phyloP scores from a whole-genome alignment of 1,140 invertebrate species.

The Drosophila teissieri region DNA sequence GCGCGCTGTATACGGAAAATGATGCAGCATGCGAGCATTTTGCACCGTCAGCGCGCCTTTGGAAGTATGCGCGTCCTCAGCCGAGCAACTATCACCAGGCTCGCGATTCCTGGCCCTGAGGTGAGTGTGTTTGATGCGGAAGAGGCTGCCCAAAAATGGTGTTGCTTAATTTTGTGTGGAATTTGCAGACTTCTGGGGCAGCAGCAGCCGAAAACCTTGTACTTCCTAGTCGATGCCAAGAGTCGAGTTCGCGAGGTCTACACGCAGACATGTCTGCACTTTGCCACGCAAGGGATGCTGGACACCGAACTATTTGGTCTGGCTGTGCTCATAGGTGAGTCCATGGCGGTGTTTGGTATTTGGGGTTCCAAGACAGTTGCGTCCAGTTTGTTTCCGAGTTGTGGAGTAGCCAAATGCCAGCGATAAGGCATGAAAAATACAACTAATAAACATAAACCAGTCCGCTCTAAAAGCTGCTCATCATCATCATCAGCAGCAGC shows the following conservation, averaged over 20 bases:
- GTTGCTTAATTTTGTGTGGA: not conserved
- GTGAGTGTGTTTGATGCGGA: constrained; percentile 40
- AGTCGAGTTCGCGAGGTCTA: constrained; percentile 93
- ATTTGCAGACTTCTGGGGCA: constrained; percentile 80
- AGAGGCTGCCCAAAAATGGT: not conserved
- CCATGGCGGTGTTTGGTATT: not conserved
- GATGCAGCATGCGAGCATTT: constrained; percentile 85
- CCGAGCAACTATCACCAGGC: constrained; percentile 84
- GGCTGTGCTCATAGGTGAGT: constrained; percentile 91
- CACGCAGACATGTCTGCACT: constrained; percentile 91
- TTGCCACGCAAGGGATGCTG: constrained; percentile 91
- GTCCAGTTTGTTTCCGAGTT: constrained; percentile 25
- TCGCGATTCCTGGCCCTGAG: constrained; percentile 84
- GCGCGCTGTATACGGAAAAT: constrained; percentile 84
- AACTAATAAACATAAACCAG: constrained; percentile 83
- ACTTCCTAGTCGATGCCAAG: constrained; percentile 89
- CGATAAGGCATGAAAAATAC: constrained; percentile 78
- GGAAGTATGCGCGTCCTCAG: constrained; percentile 85
- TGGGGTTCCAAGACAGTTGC: not conserved
- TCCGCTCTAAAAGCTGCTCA: constrained; percentile 80
- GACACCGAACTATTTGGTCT: constrained; percentile 94
- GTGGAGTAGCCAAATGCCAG: constrained; percentile 52
- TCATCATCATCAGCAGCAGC: constrained; percentile 52
- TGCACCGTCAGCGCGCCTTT: constrained; percentile 85
- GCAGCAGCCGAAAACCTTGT: constrained; percentile 84